Base-by-base conservation (phyloP, 1,140 invertebrate genomes). In the Lamellibrachia luymesi region DNA sequence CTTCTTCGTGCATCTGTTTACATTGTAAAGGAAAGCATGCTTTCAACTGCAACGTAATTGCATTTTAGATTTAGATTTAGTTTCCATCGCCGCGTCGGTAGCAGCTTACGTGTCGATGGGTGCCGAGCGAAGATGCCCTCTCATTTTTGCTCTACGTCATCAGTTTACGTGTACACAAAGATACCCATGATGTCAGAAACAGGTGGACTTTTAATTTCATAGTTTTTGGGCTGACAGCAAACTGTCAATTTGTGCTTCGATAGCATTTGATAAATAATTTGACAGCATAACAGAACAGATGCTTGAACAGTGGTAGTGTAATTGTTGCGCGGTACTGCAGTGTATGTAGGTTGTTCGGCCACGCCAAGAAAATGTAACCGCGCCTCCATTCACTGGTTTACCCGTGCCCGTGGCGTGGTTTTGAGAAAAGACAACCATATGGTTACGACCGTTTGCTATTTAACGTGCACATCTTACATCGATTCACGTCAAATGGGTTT, bases 111-210 rank as follows among this genome's bases (percentile, higher is more conserved):
- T 50, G 27, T 51, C 49, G 8, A 56, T 38, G n/a, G 80, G 52
- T 50, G 91, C 51, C 89, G 91, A 91, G 50, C 50, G n/a, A 38
- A 89, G 93, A 92, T 94, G 94, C 94, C 94, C 94, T 51, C 92
- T 93, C 94, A 94, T 51, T 25, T 94, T 94, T 90, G 93, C n/a
- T 80, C 51, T 91, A 94, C 94, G 94, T 94, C 94, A 94, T 93
- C 92, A 56, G n/a, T 93, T 92, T 80, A 17, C 25, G 64, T 80
- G 64, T 80, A 80, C 64, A 80, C 64, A 80, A 80, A 6, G 64
- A 80, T 10, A 22, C 13, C 13, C 13, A 80, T 80, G 8, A 80
- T 80, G 64, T 80, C 64, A 17, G 64, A 80, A 80, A 80, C 64
- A 80, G 64, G 64, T 80, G 64, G 64, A 80, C 64, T 80, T 80